Evolutionary conservation across 2,797 vertebrate genomes (phyloP), one percentile per base, ranked within the genome.

Genomic region (Alauda arvensis): DNA sequence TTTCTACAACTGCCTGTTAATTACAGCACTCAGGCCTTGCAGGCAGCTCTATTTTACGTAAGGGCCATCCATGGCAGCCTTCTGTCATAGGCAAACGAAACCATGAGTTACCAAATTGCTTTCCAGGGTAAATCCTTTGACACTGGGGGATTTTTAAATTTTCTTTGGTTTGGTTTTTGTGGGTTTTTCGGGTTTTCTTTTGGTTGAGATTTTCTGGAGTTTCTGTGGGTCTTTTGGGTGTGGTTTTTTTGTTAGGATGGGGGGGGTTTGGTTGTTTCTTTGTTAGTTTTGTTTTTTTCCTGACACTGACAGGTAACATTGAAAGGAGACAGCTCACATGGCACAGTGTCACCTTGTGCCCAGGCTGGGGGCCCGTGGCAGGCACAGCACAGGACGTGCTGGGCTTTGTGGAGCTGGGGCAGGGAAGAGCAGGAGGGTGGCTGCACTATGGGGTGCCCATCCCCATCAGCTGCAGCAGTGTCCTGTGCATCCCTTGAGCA

Each of bases 1-100:
- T 90, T 92, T 83, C 77, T 88, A 60, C 83, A 94, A 79, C 62
- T 81, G 66, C 49, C 82, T 83, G 77, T 80, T 91, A 93, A 93
- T 92, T 85, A 87, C 2, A 3, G 86, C 72, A 82, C n/a, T 77
- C 62, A 88, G 6, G 67, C 88, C 82, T 90, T 83, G 82, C 87
- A 90, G 92, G 91, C 93, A 83, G 84, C 14, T 90, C 56, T 85
- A 56, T 60, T 90, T 91, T 78, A 84, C 14, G 1, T 51, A 66
- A 79, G 67, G 29, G 67, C 52, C 62, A 55, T 66, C 78, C 51
- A 1, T 65, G n/a, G 68, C 61, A 70, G 71, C 40, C 45, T 83
- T 76, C 37, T 72, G 46, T 55, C 3, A 2, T 5, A 52, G 63
- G 52, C 67, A 59, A 60, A 61, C 60, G 59, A 62, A 34, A 80